Percentiles rank a stretch among this genome's conserved stretches.
Evolutionary conservation across 2,888 invertebrate species (phyloP).

Genomic region (Pterostichus madidus): DNA sequence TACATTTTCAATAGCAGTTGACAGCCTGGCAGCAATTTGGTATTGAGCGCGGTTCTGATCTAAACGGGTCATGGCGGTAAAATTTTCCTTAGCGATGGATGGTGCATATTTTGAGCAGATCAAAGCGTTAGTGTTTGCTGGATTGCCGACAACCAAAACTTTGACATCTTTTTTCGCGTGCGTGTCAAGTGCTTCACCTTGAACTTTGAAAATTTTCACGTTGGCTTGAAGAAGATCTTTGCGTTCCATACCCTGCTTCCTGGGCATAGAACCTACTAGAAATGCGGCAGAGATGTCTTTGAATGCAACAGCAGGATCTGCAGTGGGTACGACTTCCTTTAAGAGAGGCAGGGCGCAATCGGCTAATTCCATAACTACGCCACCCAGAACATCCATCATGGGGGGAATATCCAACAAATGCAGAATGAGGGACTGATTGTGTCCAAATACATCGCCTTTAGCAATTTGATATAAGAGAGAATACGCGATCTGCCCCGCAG

Average conservation of each 20-base stretch:
- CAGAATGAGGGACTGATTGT: slow-evolving; percentile 90
- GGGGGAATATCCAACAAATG: slow-evolving; percentile 96
- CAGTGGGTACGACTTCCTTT: slow-evolving; percentile 90
- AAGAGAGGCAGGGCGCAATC: slow-evolving; percentile 97
- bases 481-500: slow-evolving; percentile 99
- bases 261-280: slow-evolving; percentile 98
- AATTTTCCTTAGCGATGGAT: slow-evolving; percentile 96
- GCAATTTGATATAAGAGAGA: slow-evolving; percentile 96
- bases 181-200: slow-evolving; percentile 95
- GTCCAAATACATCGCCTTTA: slow-evolving; percentile 97
- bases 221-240: slow-evolving; percentile 98
- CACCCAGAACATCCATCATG: slow-evolving; percentile 98
- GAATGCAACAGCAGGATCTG: slow-evolving; percentile 94
- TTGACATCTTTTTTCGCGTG: slow-evolving; percentile 95
- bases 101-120: slow-evolving; percentile 98
- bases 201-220: slow-evolving; percentile 98
- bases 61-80: slow-evolving; percentile 98
- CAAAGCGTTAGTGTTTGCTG: slow-evolving; percentile 98
- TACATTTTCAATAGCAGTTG: slow-evolving; percentile 86
- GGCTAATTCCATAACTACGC: slow-evolving; percentile 97
- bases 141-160: slow-evolving; percentile 98
- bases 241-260: slow-evolving; percentile 98
- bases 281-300: slow-evolving; percentile 97
- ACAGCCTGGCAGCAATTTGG: slow-evolving; percentile 88
- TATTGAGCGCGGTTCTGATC: slow-evolving; percentile 98